Evolutionary conservation across 1,140 invertebrate species (phyloP).

Genomic region (Papilio machaon): DNA sequence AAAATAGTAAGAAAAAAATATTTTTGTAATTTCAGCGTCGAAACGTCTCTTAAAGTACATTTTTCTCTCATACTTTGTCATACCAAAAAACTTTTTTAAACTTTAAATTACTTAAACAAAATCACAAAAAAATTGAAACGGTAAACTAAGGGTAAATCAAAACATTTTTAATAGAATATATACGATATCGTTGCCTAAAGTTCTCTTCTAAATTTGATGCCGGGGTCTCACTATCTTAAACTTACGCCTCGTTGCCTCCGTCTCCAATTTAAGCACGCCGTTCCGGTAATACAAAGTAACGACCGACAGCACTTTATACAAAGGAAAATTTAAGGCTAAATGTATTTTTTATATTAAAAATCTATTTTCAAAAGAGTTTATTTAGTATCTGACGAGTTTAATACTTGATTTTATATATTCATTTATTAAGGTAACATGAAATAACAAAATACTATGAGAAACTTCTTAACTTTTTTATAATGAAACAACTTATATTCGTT

Average conservation of each 20-base stretch:
- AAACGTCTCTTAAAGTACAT: background rate
- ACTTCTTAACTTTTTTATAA: background rate
- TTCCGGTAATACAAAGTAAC: conserved; percentile 45
- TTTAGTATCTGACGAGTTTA: background rate
- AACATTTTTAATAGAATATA: background rate
- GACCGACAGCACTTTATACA: conserved; percentile 36
- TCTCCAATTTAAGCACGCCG: conserved; percentile 49
- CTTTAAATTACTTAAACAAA: too few relatives aligned
- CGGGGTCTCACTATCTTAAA: conserved; percentile 48
- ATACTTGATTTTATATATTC: too few relatives aligned
- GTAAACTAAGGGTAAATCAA: background rate
- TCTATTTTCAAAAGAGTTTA: background rate
- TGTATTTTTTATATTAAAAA: background rate
- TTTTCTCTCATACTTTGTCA: background rate
- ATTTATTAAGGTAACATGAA: background rate
- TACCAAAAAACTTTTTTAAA: too few relatives aligned
- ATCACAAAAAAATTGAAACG: too few relatives aligned
- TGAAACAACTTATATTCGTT: background rate
- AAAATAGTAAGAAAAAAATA: background rate
- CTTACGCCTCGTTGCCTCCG: conserved; percentile 61
- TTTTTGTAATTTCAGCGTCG: background rate
- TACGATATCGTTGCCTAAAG: background rate
- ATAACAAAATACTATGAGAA: background rate
- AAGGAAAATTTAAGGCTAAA: conserved; percentile 35
- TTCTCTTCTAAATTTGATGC: conserved; percentile 18